These are phyloP conservation scores for Pangasius macronema DNA, from an alignment of 2,797 vertebrate genomes.

Conservation along the genomic window DNA sequence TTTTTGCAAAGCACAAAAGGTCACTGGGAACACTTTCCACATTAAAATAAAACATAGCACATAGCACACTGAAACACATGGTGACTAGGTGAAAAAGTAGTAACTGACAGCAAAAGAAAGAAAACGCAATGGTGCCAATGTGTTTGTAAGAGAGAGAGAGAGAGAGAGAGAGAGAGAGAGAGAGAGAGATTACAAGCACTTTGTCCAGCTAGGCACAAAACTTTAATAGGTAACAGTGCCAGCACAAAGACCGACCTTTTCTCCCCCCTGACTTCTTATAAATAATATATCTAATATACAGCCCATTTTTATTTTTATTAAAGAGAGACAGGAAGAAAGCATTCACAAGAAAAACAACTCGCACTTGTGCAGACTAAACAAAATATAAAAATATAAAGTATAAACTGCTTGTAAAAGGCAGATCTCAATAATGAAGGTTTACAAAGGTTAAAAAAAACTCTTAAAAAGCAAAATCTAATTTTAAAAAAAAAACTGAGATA, in stretches of 20 bases:
- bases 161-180: neutral
- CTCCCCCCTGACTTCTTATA: neutral
- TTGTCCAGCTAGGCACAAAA: neutral
- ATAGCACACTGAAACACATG: neutral
- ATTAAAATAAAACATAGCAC: constrained; percentile 4
- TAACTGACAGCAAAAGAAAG: neutral
- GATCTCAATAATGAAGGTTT: neutral
- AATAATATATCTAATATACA: neutral
- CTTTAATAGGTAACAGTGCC: neutral
- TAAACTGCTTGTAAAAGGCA: neutral
- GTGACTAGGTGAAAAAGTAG: neutral
- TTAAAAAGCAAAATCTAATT: neutral
- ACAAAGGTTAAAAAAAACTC: neutral
- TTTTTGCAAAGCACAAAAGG: constrained; percentile 24
- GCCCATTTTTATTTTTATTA: neutral
- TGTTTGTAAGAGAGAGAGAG: neutral
- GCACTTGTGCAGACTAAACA: neutral
- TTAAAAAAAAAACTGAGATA: neutral
- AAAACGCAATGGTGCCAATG: neutral
- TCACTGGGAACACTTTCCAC: constrained; percentile 17
- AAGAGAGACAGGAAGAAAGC: neutral
- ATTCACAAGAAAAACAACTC: neutral
- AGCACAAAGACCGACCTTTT: neutral
- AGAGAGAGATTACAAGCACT: constrained; percentile 14
- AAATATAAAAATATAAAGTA: neutral